phyloP scores from a whole-genome alignment of 2,888 invertebrate genomes.

The Mythimna loreyi region DNA sequence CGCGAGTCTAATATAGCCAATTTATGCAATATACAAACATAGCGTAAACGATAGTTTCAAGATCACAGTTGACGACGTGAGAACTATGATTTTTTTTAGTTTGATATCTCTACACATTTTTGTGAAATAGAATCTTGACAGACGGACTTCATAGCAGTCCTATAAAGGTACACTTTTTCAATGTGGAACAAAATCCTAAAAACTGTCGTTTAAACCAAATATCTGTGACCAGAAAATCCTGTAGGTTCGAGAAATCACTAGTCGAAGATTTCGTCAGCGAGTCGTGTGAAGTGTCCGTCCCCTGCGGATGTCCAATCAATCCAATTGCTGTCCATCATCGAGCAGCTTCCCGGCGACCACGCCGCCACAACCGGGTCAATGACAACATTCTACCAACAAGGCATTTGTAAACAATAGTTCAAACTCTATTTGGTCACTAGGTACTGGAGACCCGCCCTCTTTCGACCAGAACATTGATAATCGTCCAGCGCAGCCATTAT shows the following conservation, averaged over 20 bases:
- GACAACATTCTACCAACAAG: conserved; percentile 45
- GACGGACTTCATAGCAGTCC: no score
- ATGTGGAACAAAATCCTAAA: no score
- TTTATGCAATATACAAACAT: no score
- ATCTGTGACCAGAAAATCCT: conserved; percentile 14
- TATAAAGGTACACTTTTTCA: no score
- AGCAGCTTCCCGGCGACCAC: conserved; percentile 61
- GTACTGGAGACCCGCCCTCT: not conserved
- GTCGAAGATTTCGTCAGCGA: conserved; percentile 52
- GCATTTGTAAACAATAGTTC: conserved; percentile 26
- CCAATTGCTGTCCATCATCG: conserved; percentile 70
- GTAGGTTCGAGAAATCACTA: conserved; percentile 43
- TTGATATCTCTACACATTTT: no score
- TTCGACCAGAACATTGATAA: no score
- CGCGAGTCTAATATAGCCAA: not conserved
- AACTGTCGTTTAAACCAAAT: no score
- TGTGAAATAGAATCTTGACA: no score
- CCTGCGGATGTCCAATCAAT: conserved; percentile 74
- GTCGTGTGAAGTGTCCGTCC: conserved; percentile 60
- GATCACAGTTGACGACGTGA: no score
- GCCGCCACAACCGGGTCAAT: conserved; percentile 61
- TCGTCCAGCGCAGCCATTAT: not conserved
- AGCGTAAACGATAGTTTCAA: no score
- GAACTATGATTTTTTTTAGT: no score
- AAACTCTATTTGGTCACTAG: not conserved